A percentile compares a stretch with the other conserved stretches of the same genome.
Evolutionary conservation across 2,113 vertebrate genomes (phyloP).

Genomic region (Anoplopoma fimbria): DNA sequence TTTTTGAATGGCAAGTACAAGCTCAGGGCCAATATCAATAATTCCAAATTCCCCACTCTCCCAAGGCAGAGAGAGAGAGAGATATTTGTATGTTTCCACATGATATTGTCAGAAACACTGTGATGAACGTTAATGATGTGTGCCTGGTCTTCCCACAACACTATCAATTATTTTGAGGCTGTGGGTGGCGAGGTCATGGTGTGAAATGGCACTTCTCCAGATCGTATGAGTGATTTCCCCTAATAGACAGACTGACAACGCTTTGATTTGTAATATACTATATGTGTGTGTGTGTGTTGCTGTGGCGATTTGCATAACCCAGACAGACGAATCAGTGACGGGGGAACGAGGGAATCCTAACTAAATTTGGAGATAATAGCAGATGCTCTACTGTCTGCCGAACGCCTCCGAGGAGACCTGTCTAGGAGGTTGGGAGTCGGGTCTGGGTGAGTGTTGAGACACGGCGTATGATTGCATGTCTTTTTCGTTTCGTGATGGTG

Average conservation of each 20-base stretch:
- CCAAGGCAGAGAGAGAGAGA: conserved; percentile 27
- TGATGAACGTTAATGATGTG: conserved; percentile 61
- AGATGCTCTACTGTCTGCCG: conserved; percentile 84
- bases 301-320: conserved; percentile 36
- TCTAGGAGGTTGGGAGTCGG: conserved; percentile 79
- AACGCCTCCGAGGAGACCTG: conserved; percentile 56
- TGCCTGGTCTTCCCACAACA: conserved; percentile 32
- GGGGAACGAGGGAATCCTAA: conserved; percentile 55
- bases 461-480: conserved; percentile 57
- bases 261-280: conserved; percentile 32
- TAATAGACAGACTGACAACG: conserved; percentile 45
- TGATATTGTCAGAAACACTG: conserved; percentile 54
- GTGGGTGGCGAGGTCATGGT: conserved; percentile 64
- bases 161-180: conserved; percentile 62
- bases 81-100: conserved; percentile 25
- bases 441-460: conserved; percentile 65
- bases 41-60: conserved; percentile 20
- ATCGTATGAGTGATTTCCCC: conserved; percentile 59
- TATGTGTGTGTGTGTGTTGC: conserved; percentile 5
- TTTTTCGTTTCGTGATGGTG: conserved; percentile 74
- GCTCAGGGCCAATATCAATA: conserved; percentile 57
- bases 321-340: conserved; percentile 52
- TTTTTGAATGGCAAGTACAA: conserved; percentile 53
- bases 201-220: conserved; percentile 52
- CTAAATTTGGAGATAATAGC: conserved; percentile 83